Percentiles rank a stretch among this genome's conserved stretches.
Conservation (phyloP, 1,140 invertebrate genomes). For the Drosophila nigrodunni region DNA sequence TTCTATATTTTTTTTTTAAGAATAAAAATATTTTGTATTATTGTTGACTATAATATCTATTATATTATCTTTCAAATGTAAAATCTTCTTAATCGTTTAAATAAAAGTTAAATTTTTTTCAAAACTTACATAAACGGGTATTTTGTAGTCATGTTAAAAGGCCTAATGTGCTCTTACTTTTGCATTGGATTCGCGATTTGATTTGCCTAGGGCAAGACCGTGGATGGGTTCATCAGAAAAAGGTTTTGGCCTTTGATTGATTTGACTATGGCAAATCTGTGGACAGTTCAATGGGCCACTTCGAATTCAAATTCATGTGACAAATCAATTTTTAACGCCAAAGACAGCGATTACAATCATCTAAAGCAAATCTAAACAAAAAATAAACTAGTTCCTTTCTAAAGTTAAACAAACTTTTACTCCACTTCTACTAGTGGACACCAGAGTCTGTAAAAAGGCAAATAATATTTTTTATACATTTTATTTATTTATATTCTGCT, state of each 20-base stretch:
- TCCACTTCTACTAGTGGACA: too few relatives aligned
- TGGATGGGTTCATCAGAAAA: slow-evolving; percentile 16
- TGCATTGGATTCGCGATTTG: slow-evolving; percentile 32
- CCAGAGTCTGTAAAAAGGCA: too few relatives aligned
- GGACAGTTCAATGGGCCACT: slow-evolving; percentile 52
- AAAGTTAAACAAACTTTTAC: neutral
- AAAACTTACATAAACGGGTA: too few relatives aligned
- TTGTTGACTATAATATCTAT: too few relatives aligned
- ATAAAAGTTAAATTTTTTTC: too few relatives aligned
- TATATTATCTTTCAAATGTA: too few relatives aligned
- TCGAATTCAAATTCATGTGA: slow-evolving; percentile 46
- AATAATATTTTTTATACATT: too few relatives aligned
- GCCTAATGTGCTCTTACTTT: neutral
- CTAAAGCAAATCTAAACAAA: neutral
- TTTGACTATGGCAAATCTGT: slow-evolving; percentile 57
- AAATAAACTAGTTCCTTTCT: neutral
- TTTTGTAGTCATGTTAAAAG: too few relatives aligned
- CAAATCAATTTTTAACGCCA: slow-evolving; percentile 50
- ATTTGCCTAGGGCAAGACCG: slow-evolving; percentile 42
- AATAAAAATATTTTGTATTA: neutral
- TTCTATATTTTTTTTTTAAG: slow-evolving; percentile 8
- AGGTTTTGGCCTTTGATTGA: slow-evolving; percentile 47
- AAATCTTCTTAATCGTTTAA: too few relatives aligned
- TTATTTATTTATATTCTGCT: too few relatives aligned
- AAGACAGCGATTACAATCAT: neutral